Conservation (phyloP, 2,113 vertebrate species). For the Chauna torquata region DNA sequence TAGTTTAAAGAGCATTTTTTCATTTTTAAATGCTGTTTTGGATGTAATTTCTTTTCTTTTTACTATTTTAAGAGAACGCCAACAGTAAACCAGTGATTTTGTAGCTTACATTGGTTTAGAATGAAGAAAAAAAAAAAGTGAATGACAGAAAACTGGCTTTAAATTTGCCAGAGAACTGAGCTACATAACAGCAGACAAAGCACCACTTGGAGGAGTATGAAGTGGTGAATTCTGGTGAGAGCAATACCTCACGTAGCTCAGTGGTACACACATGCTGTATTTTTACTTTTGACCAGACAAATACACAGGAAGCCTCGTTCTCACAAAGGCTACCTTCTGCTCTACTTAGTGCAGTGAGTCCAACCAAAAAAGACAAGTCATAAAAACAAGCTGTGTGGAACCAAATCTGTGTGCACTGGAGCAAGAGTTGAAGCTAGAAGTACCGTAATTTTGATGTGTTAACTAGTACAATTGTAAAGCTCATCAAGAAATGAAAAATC, state of each 20-base stretch:
- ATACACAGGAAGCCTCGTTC: neutral
- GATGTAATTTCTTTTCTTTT: neutral
- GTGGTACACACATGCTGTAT: neutral
- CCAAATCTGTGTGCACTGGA: neutral
- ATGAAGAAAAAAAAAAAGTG: neutral
- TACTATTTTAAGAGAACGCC: neutral
- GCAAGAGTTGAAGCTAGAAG: neutral
- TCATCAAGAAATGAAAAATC: neutral
- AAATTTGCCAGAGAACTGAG: neutral
- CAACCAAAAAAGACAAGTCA: constrained; percentile 53
- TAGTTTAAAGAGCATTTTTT: neutral
- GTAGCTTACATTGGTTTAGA: neutral
- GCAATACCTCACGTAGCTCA: neutral
- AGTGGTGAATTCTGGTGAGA: neutral
- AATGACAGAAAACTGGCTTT: neutral
- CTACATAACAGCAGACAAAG: neutral
- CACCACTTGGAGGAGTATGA: neutral
- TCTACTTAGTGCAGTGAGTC: constrained; percentile 47
- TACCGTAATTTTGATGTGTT: neutral
- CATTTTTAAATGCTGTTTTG: neutral
- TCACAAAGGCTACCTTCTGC: constrained; percentile 10
- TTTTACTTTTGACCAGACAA: neutral
- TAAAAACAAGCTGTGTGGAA: neutral
- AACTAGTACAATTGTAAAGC: neutral
- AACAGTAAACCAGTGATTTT: neutral